A percentile compares a stretch with the other conserved stretches of the same genome.
These are phyloP conservation scores for Macrochelys suwanniensis DNA, from an alignment of 2,797 vertebrate species.

Conservation along the genomic window DNA sequence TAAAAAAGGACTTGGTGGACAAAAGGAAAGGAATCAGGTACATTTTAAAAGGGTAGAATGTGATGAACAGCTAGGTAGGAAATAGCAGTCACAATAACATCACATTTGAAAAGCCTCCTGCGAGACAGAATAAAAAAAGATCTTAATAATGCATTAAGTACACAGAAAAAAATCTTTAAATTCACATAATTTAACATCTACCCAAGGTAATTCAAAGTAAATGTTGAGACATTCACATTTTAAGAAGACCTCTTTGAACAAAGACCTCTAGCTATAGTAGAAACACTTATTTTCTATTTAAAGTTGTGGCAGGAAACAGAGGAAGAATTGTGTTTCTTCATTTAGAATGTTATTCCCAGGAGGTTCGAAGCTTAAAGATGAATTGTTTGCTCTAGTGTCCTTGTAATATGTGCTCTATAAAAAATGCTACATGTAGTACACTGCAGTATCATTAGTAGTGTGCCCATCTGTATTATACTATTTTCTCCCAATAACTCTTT, in stretches of 20 bases:
- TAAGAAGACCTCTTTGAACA: neutral
- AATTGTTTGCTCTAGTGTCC: neutral
- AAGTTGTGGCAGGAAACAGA: slow-evolving; percentile 4
- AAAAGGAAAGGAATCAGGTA: slow-evolving; percentile 32
- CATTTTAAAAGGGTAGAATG: slow-evolving; percentile 48
- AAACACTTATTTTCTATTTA: neutral
- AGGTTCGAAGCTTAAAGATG: neutral
- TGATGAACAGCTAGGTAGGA: slow-evolving; percentile 7
- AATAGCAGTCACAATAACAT: neutral
- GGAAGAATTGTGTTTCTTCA: neutral
- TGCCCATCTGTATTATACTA: neutral
- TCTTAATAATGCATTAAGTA: neutral
- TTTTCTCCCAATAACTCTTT: slow-evolving; percentile 1
- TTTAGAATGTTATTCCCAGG: neutral
- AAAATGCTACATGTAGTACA: neutral
- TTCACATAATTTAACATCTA: neutral
- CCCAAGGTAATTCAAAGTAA: neutral
- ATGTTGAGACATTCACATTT: neutral
- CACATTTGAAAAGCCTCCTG: slow-evolving; percentile 22
- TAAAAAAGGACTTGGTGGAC: slow-evolving; percentile 50
- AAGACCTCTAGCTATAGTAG: neutral
- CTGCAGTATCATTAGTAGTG: neutral
- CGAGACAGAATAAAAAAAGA: slow-evolving; percentile 15
- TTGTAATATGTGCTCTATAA: neutral
- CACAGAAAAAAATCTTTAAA: neutral